Base-by-base conservation (phyloP, 2,888 invertebrate genomes). In the Volucella zonaria region DNA sequence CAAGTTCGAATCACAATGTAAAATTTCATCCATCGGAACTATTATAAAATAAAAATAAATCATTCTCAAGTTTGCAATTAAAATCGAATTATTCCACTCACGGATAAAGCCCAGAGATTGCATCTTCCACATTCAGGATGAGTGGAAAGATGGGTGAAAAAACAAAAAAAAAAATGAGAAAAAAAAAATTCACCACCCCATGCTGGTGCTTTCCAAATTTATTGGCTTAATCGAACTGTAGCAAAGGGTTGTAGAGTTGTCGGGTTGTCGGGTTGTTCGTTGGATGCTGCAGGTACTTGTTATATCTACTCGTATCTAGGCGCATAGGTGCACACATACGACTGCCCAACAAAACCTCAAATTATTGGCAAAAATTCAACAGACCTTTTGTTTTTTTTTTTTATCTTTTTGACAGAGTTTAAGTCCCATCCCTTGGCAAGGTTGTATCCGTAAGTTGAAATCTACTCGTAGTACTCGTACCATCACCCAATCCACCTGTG, bases 31-130 rank as follows among this genome's bases (percentile, higher is more conserved):
- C 73, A 67, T 15, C 43, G 23, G 54, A 15, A 49, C 12, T 31
- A 31, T 31, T 31, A 31, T 18, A 40, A 66, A 74, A 70, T 67
- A 85, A 66, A 74, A 82, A 75, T 80, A 80, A 76, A 85, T 85
- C 83, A 80, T 76, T 56, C 67, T 85, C 80, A 80, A 85, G 80
- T 80, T 76, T 80, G 80, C 83, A 85, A 85, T 85, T 85, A 85
- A 80, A 80, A 80, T 85, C 80, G 83, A 85, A 85, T 85, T 80
- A 85, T 80, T 80, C 76, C 80, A 76, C 75, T 80, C 71, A 71
- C 75, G 38, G 83, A 80, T 76, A 73, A 76, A 80, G 71, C 64
- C 61, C 31, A 75, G 71, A 82, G 82, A 82, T 82, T 82, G 68
- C 78, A 82, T 83, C 79, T 83, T 79, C 64, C 80, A 71, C 71